Percentiles rank a stretch among this genome's conserved stretches.
Evolutionary conservation across 1,140 invertebrate species (phyloP).

Genomic region (Bombus sylvicola): DNA sequence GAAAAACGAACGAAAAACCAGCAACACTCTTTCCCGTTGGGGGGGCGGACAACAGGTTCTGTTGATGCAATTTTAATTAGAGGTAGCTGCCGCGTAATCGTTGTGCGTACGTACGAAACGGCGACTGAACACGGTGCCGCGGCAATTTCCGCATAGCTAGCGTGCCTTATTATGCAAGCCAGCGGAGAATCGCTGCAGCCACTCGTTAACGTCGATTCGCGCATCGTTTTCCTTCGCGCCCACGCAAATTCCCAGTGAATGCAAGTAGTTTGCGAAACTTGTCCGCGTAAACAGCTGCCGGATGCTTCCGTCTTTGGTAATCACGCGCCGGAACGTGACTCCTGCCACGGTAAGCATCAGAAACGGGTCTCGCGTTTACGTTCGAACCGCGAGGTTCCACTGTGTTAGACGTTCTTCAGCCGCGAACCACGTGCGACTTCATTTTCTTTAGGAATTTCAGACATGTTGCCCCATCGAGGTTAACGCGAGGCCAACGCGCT

Average conservation of each 20-base stretch:
- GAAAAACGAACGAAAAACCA: neutral
- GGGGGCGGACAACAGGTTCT: neutral
- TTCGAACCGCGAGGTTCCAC: neutral
- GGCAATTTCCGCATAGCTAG: conserved; percentile 29
- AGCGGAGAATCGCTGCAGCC: neutral
- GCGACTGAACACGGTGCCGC: neutral
- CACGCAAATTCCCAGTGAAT: neutral
- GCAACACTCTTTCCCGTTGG: neutral
- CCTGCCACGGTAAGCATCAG: too few species aligned
- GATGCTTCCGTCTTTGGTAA: neutral
- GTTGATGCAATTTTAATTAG: conserved; percentile 57
- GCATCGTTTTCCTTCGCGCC: neutral
- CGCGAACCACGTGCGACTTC: neutral
- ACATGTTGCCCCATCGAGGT: neutral
- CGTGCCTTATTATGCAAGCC: conserved; percentile 29
- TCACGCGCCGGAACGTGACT: neutral
- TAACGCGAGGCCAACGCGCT: neutral
- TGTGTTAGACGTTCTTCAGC: neutral
- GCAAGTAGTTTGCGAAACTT: neutral
- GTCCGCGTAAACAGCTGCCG: conserved; percentile 5
- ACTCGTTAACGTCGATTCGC: conserved; percentile 26
- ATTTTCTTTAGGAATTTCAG: neutral
- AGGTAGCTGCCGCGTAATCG: conserved; percentile 32
- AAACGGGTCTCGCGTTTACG: neutral
- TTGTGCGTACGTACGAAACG: conserved; percentile 33